Evolutionary conservation across 2,113 vertebrate species (phyloP), one percentile per base, ranked within the genome.

Genomic region (Bettongia penicillata): DNA sequence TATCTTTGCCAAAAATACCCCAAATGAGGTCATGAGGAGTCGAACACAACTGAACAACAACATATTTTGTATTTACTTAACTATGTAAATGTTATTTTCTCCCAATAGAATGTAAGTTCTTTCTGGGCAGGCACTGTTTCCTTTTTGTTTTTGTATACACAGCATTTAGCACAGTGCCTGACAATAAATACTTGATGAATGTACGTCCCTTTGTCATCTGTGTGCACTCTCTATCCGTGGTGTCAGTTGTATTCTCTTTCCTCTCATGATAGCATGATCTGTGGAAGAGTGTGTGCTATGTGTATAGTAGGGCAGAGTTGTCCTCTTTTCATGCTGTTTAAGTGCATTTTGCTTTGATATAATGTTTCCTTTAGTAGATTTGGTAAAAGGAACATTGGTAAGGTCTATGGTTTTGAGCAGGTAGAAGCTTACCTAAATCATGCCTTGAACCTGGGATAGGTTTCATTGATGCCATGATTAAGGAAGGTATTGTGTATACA

Each of bases 401-500:
- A n/a, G 31, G 14, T 77, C 14, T 43, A 43, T 84, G 68, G n/a
- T 23, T 84, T 84, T 84, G 37, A 84, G n/a, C 43, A 43, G 6
- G 23, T 43, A 23, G n/a, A 43, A 23, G n/a, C 16, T 84, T 84
- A 43, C n/a, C 14, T 16, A 68, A 37, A 68, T 68, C 61, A 43
- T 84, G 0, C 68, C 26, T 84, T 43, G 16, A 22, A 84, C 19
- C n/a, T 84, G 68, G 19, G 16, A 1, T 43, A 84, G 61, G 51
- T 7, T 3, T 91, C 26, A 49, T 7, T 48, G 48, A 48, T 25
- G 11, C 91, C 43, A 49, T 61, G 93, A 19, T 52, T 95, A 94
- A 97, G 97, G 96, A 93, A 2, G 3, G 93, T 93, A 97, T 95
- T 55, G 53, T 53, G 47, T 91, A 93, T 96, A 22, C 19, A 84